Conservation (phyloP, 2,888 invertebrate genomes). For the Strigamia transsilvanica region DNA sequence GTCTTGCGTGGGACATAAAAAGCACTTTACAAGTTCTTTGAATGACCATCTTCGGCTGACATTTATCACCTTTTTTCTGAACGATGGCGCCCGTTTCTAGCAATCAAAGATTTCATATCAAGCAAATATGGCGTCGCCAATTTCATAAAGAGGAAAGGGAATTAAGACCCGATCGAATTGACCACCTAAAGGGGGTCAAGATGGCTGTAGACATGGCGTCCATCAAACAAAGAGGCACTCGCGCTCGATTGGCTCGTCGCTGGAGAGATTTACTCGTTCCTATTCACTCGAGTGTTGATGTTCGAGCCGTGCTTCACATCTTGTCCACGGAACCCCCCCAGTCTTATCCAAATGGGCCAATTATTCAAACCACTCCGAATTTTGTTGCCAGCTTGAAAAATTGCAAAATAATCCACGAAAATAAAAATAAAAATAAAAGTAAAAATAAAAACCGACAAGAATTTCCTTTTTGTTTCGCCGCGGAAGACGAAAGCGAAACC, state of each 20-base stretch:
- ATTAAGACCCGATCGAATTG: neutral
- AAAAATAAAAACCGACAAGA: too few species aligned
- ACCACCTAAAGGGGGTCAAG: slow-evolving; percentile 6
- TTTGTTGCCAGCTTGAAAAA: too few species aligned
- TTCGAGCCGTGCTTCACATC: neutral
- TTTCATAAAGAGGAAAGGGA: neutral
- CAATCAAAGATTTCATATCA: slow-evolving; percentile 22
- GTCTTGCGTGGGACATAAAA: slow-evolving; percentile 12
- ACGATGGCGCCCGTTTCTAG: neutral
- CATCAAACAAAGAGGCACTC: slow-evolving; percentile 4
- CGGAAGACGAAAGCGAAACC: neutral
- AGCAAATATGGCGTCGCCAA: neutral
- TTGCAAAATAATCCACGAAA: too few species aligned
- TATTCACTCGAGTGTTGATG: slow-evolving; percentile 1
- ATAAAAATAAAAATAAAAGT: too few species aligned
- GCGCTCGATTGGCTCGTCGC: slow-evolving; percentile 1
- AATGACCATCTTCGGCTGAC: neutral
- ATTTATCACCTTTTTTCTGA: neutral
- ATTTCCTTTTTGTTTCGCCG: too few species aligned
- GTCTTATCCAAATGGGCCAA: slow-evolving; percentile 1
- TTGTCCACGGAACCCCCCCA: neutral
- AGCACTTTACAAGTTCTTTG: neutral
- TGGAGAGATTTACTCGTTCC: neutral
- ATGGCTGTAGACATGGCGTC: neutral
- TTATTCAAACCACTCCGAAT: slow-evolving; percentile 23